Percentiles rank a stretch among this genome's conserved stretches.
phyloP scores from a whole-genome alignment of 2,113 vertebrate species.

The Grus americana region DNA sequence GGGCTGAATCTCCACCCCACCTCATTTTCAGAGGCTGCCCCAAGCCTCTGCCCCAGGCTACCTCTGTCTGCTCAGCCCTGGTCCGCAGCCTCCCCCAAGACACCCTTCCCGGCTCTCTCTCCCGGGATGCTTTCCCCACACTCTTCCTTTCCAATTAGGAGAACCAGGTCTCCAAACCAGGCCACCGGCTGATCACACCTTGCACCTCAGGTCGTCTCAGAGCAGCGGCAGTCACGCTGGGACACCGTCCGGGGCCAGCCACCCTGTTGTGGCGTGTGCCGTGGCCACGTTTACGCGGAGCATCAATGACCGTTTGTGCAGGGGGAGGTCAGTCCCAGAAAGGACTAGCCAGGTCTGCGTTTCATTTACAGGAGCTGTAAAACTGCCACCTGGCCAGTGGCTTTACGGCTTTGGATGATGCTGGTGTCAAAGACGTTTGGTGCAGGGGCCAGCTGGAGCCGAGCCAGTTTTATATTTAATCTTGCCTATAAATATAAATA shows the following conservation, averaged over 20 bases:
- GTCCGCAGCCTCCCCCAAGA: neutral
- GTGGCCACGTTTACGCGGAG: accelerated
- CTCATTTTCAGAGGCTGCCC: neutral
- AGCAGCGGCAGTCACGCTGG: neutral
- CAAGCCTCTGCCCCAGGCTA: neutral
- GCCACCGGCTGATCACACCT: neutral
- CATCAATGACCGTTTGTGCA: neutral
- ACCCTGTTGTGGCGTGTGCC: accelerated
- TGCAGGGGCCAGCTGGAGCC: slow-evolving; percentile 34
- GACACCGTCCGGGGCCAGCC: accelerated
- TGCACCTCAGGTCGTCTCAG: neutral
- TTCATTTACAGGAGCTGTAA: neutral
- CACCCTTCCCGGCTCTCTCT: neutral
- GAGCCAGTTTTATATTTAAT: slow-evolving; percentile 70
- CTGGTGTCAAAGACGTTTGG: slow-evolving; percentile 22
- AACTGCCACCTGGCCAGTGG: neutral
- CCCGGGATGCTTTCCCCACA: neutral
- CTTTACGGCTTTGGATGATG: neutral
- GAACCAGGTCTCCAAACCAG: neutral
- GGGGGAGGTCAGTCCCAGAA: neutral
- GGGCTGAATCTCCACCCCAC: neutral
- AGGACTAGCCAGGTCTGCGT: neutral
- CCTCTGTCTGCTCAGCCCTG: accelerated
- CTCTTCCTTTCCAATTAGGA: neutral
- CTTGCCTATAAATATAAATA: slow-evolving; percentile 63